Evolutionary conservation across 2,113 vertebrate species (phyloP).

Genomic region (Porphyrio hochstetteri): DNA sequence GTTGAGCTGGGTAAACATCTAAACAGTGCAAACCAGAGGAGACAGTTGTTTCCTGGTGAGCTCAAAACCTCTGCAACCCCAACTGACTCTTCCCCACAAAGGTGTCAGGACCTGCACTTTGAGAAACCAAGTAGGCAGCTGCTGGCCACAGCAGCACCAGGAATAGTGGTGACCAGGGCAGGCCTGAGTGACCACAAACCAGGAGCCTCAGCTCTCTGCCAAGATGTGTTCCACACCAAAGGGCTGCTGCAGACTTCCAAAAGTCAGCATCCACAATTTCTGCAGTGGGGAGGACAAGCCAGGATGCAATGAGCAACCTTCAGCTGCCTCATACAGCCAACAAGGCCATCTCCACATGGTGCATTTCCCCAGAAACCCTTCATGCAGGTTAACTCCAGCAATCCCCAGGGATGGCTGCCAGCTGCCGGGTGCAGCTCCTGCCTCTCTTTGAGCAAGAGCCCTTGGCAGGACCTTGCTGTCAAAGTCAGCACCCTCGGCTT

Average conservation of each 20-base stretch:
- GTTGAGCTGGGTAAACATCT: background rate
- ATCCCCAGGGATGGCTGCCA: background rate
- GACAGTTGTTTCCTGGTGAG: background rate
- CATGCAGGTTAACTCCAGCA: background rate
- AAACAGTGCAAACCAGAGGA: background rate
- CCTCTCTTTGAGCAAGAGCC: background rate
- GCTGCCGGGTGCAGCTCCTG: background rate
- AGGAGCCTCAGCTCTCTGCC: background rate
- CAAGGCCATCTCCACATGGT: rapidly evolving
- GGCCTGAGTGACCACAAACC: background rate
- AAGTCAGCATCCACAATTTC: background rate
- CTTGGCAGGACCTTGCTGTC: background rate
- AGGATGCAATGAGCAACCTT: background rate
- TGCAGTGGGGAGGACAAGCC: background rate
- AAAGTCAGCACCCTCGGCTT: background rate
- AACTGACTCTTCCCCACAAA: background rate
- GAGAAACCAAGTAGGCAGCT: background rate
- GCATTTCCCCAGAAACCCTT: background rate
- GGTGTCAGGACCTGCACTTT: background rate
- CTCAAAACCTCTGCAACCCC: background rate
- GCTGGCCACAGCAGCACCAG: background rate
- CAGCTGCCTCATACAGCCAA: background rate
- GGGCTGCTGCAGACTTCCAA: background rate
- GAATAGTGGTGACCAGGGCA: background rate
- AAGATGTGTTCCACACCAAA: background rate